Evolutionary conservation across 2,797 vertebrate genomes (phyloP), one percentile per base, ranked within the genome.

Genomic region (Typhlichthys eigenmanni): DNA sequence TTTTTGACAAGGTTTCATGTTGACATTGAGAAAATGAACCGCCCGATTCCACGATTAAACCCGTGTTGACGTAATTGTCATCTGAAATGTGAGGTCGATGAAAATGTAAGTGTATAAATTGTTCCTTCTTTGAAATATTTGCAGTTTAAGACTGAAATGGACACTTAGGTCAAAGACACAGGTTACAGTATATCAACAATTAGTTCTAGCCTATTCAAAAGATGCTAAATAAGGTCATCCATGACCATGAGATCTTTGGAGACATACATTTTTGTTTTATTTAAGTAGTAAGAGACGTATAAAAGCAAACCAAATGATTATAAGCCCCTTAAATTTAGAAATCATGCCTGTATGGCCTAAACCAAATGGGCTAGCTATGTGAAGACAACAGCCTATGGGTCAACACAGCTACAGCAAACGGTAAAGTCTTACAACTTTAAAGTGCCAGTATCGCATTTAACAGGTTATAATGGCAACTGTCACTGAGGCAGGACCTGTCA

Each of bases 1-100:
- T 90, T 90, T 91, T 94, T 93, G 91, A 92, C 91, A 89, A 93
- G 88, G 94, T 93, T 93, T 95, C 77, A 69, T 94, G 93, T 95
- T 96, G 94, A 95, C 94, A 95, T 94, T 94, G 94, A 95, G 93
- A 94, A 95, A 94, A 95, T 95, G 91, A 94, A 93, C 93, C 92
- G 90, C 90, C 92, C 88, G 92, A 93, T 93, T 91, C 90, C 89
- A 92, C 91, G 93, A 95, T 95, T 94, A 95, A 93, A 94, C 93
- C 91, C 90, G 87, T 85, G 85, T 91, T 92, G 90, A 92, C 91
- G 88, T 94, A 94, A 95, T 93, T 94, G 93, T 91, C 89, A 87
- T 90, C 89, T 91, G 81, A 94, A 92, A 91, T 90, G 91, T 82
- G 86, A 88, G 83, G 60, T 88, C 81, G 83, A 89, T 88, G 88